Evolutionary conservation across 2,888 invertebrate species (phyloP).

Genomic region (Andrena dorsata): DNA sequence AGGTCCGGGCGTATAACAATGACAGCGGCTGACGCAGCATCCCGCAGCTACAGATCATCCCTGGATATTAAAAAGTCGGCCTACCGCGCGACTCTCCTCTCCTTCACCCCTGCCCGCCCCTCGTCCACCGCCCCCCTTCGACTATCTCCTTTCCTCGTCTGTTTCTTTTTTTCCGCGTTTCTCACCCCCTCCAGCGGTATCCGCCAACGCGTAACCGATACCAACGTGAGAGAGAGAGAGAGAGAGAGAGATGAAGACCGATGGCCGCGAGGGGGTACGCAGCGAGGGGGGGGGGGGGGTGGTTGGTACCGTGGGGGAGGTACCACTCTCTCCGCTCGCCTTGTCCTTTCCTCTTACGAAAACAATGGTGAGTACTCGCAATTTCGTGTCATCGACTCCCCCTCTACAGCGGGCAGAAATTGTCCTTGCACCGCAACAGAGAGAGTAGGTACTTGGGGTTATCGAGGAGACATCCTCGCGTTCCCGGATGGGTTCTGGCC

Average conservation of each 20-base stretch:
- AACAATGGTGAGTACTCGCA: slow-evolving; percentile 81
- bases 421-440: slow-evolving; percentile 59
- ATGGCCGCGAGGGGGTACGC: slow-evolving; percentile 3
- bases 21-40: slow-evolving; percentile 85
- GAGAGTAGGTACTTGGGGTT: slow-evolving; percentile 52
- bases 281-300: not conserved
- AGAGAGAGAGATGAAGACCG: slow-evolving; percentile 13
- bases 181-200: slow-evolving; percentile 47
- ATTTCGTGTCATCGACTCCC: slow-evolving; percentile 78
- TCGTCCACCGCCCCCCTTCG: slow-evolving; percentile 10
- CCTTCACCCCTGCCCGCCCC: slow-evolving; percentile 33
- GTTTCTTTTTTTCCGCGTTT: slow-evolving; percentile 62
- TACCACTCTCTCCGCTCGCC: slow-evolving; percentile 9
- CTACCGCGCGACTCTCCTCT: slow-evolving; percentile 68
- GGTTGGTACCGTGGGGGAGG: slow-evolving; percentile 21
- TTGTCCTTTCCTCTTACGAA: slow-evolving; percentile 67
- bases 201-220: slow-evolving; percentile 63
- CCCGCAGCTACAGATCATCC: slow-evolving; percentile 84
- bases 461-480: slow-evolving; percentile 29
- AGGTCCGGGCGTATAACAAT: slow-evolving; percentile 84
- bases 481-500: slow-evolving; percentile 37
- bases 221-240: not conserved
- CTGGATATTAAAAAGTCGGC: slow-evolving; percentile 85
- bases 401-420: slow-evolving; percentile 52
- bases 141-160: slow-evolving; percentile 41